These are phyloP conservation scores for Drosophila paracracens DNA, from an alignment of 2,888 invertebrate species.

Conservation along the genomic window DNA sequence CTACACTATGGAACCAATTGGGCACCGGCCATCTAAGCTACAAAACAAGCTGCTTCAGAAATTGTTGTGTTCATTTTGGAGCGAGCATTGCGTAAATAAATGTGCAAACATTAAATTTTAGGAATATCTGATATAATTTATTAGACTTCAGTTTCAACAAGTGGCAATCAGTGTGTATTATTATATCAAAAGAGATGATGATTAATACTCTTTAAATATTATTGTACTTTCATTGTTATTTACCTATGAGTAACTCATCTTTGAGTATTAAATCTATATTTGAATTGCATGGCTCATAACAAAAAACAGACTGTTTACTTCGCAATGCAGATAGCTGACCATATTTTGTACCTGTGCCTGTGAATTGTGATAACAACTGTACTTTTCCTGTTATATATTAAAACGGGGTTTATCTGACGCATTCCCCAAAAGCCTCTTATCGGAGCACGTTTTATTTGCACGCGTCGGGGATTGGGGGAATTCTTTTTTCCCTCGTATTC, in stretches of 20 bases:
- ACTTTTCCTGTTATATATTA: constrained; percentile 18
- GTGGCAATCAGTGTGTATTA: neutral
- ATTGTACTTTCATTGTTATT: neutral
- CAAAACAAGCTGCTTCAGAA: neutral
- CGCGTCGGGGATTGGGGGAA: constrained; percentile 13
- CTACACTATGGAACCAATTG: constrained; percentile 85
- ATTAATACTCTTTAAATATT: neutral
- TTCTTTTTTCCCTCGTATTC: constrained; percentile 6
- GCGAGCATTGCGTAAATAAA: constrained; percentile 1
- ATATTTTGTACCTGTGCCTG: constrained; percentile 1
- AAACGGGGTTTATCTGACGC: constrained; percentile 2
- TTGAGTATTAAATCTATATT: constrained; percentile 18
- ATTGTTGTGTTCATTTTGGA: neutral
- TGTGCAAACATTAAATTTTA: neutral
- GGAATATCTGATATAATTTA: neutral
- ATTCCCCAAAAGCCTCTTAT: constrained; percentile 25
- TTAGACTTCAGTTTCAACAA: neutral
- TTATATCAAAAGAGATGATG: neutral
- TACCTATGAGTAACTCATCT: neutral
- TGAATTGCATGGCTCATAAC: constrained; percentile 23
- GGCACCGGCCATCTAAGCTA: fast-evolving
- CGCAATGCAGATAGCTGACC: constrained; percentile 34
- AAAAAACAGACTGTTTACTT: constrained; percentile 13
- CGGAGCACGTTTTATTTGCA: constrained; percentile 36
- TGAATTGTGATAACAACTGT: constrained; percentile 38